A percentile compares a stretch with the other conserved stretches of the same genome.
These are phyloP conservation scores for Neodiprion fabricii DNA, from an alignment of 1,140 invertebrate genomes.

Conservation along the genomic window DNA sequence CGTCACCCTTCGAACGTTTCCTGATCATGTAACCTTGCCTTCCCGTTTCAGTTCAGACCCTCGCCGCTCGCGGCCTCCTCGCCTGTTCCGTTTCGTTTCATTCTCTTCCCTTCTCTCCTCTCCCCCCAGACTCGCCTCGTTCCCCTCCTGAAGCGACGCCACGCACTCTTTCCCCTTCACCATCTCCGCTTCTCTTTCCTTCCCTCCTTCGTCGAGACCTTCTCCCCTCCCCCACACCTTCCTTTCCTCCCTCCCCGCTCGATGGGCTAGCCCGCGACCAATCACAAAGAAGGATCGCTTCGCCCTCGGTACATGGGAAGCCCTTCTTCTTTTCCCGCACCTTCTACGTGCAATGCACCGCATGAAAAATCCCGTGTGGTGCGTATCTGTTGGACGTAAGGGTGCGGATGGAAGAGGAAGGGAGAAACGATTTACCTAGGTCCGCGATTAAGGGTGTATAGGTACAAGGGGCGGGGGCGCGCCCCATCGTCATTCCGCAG, in stretches of 20 bases:
- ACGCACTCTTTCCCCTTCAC: constrained; percentile 7
- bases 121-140: background rate
- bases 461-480: too few relatives aligned
- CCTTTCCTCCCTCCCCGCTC: constrained; percentile 10
- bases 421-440: too few relatives aligned
- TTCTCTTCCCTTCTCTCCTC: background rate
- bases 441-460: too few relatives aligned
- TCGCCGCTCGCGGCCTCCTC: background rate
- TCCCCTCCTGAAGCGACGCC: constrained; percentile 17
- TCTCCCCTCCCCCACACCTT: constrained; percentile 16
- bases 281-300: constrained; percentile 36
- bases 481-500: too few relatives aligned
- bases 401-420: too few relatives aligned
- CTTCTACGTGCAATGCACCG: constrained; percentile 33
- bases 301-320: constrained; percentile 29
- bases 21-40: background rate
- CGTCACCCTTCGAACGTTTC: background rate
- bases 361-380: constrained; percentile 3
- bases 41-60: background rate
- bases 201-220: constrained; percentile 6
- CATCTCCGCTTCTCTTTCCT: background rate
- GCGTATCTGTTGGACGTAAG: too few relatives aligned
- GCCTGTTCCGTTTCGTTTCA: background rate
- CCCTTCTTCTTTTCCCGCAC: constrained; percentile 29
- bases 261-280: constrained; percentile 38